These are phyloP conservation scores for Doryteuthis pealeii DNA, from an alignment of 1,140 invertebrate genomes.

Conservation along the genomic window DNA sequence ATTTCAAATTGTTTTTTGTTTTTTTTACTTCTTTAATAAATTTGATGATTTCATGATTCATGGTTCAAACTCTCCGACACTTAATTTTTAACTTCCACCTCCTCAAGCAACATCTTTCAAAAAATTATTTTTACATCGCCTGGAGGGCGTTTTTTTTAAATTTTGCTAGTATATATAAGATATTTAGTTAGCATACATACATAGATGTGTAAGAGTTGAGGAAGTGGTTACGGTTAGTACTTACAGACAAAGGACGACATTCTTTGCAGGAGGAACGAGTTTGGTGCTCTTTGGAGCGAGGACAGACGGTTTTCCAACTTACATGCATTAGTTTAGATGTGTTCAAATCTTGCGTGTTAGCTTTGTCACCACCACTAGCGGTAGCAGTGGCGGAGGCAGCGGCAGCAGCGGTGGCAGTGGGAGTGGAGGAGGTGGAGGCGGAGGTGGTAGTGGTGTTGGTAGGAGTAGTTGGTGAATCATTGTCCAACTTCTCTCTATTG, in stretches of 20 bases:
- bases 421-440: conserved; percentile 21
- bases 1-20: too few species aligned
- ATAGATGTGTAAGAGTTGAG: too few species aligned
- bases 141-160: too few species aligned
- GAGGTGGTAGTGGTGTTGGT: not conserved
- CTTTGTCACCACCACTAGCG: conserved; percentile 5
- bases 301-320: conserved; percentile 42
- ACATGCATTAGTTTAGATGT: conserved; percentile 49
- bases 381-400: conserved; percentile 21
- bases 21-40: too few species aligned
- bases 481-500: not conserved
- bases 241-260: conserved; percentile 42
- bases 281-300: conserved; percentile 30
- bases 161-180: too few species aligned
- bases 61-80: too few species aligned
- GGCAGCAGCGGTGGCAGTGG: conserved; percentile 25
- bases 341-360: conserved; percentile 33
- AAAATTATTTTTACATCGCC: too few species aligned
- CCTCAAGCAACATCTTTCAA: too few species aligned
- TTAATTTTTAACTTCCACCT: too few species aligned
- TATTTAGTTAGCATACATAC: too few species aligned
- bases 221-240: conserved; percentile 27
- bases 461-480: not conserved
- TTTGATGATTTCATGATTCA: too few species aligned
- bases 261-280: conserved; percentile 34